phyloP scores from a whole-genome alignment of 2,888 invertebrate genomes.

The Aphidius colemani region DNA sequence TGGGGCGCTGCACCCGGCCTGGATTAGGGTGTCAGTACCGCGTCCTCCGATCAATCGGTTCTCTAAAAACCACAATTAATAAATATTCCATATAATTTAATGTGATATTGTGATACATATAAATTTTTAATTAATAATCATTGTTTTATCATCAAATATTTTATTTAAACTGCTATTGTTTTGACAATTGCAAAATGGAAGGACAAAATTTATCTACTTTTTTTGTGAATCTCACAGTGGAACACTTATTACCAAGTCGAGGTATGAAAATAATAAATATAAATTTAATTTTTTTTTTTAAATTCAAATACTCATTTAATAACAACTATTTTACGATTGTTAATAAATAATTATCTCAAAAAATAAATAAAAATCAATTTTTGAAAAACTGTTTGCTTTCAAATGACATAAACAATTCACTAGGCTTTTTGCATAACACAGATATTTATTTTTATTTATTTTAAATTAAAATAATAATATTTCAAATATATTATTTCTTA shows the following conservation, averaged over 20 bases:
- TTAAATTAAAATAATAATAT: not conserved
- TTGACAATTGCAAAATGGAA: no score
- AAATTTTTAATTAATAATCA: not conserved
- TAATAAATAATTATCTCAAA: not conserved
- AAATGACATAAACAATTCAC: no score
- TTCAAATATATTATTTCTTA: not conserved
- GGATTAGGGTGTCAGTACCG: conserved; percentile 45
- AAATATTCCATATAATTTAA: not conserved
- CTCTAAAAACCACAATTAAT: conserved; percentile 14
- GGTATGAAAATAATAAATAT: not conserved
- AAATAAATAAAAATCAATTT: not conserved
- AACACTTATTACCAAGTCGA: not conserved
- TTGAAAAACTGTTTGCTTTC: no score
- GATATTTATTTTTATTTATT: not conserved
- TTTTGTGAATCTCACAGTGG: not conserved
- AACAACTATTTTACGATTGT: no score
- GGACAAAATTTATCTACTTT: not conserved
- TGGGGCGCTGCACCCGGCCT: conserved; percentile 44
- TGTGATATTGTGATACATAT: not conserved
- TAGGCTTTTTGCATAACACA: not conserved
- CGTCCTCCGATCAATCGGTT: conserved; percentile 26
- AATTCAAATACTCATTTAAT: no score
- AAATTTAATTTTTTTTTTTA: not conserved
- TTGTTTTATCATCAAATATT: no score
- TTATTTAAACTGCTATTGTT: no score